These are phyloP conservation scores for Drosophila burlai DNA, from an alignment of 1,140 invertebrate genomes.

Conservation along the genomic window DNA sequence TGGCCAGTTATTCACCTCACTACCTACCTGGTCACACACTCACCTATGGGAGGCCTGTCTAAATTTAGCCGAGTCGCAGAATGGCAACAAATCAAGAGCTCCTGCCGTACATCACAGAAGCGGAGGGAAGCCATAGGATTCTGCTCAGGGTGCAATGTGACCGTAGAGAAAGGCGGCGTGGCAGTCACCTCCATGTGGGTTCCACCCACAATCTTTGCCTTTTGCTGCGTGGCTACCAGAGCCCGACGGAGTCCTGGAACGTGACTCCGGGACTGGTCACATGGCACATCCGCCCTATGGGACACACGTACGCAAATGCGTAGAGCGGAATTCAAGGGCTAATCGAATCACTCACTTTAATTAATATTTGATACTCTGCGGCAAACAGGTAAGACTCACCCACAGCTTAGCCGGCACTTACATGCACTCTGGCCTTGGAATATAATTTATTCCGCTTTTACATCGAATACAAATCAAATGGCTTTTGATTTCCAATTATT, in stretches of 20 bases:
- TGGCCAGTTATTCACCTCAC: conserved; percentile 16
- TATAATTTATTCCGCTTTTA: not conserved
- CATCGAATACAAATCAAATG: not conserved
- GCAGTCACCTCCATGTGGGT: not conserved
- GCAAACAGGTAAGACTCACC: not conserved
- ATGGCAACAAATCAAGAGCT: conserved; percentile 20
- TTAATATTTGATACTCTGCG: conserved; percentile 45
- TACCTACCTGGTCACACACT: not conserved
- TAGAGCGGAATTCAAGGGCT: conserved; percentile 18
- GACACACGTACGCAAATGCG: conserved; percentile 43
- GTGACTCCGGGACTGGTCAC: conserved; percentile 64
- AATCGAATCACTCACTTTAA: conserved; percentile 48
- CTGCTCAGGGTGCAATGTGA: no score
- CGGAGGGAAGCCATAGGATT: conserved; percentile 32
- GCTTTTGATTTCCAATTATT: not conserved
- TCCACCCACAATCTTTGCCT: conserved; percentile 30
- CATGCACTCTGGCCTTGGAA: not conserved
- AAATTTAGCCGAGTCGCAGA: conserved; percentile 33
- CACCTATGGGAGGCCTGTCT: conserved; percentile 36
- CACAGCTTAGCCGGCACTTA: not conserved
- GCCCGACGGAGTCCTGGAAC: conserved; percentile 33
- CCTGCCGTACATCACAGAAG: conserved; percentile 33
- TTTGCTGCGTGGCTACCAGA: not conserved
- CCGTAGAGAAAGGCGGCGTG: no score
- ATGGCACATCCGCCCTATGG: conserved; percentile 33